Conservation (phyloP, 1,140 invertebrate genomes). For the Eueides isabella region DNA sequence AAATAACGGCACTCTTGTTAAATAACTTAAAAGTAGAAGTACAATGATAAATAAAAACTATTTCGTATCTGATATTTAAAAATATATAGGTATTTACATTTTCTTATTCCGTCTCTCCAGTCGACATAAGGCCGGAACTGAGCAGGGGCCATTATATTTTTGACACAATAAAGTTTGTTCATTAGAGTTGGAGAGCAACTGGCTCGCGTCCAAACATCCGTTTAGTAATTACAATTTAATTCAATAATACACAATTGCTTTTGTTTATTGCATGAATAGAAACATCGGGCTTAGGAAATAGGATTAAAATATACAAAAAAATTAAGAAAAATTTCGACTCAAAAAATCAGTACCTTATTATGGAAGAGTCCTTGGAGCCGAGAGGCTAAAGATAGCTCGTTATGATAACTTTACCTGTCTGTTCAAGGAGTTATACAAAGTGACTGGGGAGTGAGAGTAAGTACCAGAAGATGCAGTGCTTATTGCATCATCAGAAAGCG, state of each 20-base stretch:
- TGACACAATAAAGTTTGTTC: conserved; percentile 2
- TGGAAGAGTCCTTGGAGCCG: too few relatives aligned
- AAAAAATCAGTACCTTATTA: too few relatives aligned
- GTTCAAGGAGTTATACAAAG: too few relatives aligned
- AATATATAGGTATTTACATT: neutral
- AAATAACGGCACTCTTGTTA: too few relatives aligned
- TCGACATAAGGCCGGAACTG: neutral
- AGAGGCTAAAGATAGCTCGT: too few relatives aligned
- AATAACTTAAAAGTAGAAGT: too few relatives aligned
- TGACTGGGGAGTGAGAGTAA: too few relatives aligned
- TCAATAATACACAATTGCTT: conserved; percentile 3
- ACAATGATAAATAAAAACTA: too few relatives aligned
- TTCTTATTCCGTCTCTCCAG: neutral
- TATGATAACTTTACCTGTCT: too few relatives aligned
- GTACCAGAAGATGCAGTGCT: too few relatives aligned
- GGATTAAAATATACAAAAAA: neutral
- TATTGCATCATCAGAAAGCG: too few relatives aligned
- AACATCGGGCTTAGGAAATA: neutral
- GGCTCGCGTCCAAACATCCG: conserved; percentile 6
- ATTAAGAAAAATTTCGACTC: too few relatives aligned
- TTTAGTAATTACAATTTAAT: neutral
- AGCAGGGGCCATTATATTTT: conserved; percentile 1
- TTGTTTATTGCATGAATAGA: neutral
- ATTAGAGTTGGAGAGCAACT: neutral
- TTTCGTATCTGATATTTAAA: neutral